phyloP scores from a whole-genome alignment of 2,888 invertebrate genomes.

The Chaetogeoica ovagalla region DNA sequence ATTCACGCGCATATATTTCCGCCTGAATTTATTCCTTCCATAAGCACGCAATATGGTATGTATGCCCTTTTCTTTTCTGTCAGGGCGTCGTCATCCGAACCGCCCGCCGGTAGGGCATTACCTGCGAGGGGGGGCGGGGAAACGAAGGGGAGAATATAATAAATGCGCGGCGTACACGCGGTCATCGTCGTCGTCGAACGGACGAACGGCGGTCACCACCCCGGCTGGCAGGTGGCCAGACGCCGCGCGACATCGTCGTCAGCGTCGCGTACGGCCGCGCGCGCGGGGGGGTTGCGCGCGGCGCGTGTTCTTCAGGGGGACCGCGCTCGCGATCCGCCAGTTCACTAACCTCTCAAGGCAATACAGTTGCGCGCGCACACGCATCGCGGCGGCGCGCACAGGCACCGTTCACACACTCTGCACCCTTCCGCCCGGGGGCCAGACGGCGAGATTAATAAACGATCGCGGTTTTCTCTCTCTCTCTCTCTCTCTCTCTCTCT shows the following conservation, averaged over 20 bases:
- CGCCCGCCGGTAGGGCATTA: not conserved
- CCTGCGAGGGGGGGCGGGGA: not conserved
- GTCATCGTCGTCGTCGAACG: not conserved
- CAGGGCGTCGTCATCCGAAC: not conserved
- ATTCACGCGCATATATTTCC: too few species aligned
- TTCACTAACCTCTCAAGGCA: constrained; percentile 52
- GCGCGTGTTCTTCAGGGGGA: constrained; percentile 33
- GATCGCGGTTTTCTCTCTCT: too few species aligned
- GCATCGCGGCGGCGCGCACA: constrained; percentile 9
- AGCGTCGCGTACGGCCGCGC: not conserved
- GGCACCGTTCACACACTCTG: constrained; percentile 45
- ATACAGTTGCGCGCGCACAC: constrained; percentile 32
- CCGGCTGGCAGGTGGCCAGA: constrained; percentile 51
- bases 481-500: too few species aligned
- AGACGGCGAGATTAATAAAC: too few species aligned
- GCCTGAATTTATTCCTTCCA: too few species aligned
- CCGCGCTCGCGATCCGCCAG: constrained; percentile 42
- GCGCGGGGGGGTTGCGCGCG: not conserved
- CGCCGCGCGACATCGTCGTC: constrained; percentile 23
- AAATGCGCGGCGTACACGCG: too few species aligned
- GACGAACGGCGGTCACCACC: constrained; percentile 34
- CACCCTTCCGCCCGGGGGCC: constrained; percentile 15
- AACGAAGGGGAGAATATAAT: not conserved
- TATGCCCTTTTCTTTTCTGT: too few species aligned
- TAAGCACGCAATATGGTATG: too few species aligned